phyloP scores from a whole-genome alignment of 30 jellyfish, hydroid and myxozoan species.

The Haliclystus octoradiatus region DNA sequence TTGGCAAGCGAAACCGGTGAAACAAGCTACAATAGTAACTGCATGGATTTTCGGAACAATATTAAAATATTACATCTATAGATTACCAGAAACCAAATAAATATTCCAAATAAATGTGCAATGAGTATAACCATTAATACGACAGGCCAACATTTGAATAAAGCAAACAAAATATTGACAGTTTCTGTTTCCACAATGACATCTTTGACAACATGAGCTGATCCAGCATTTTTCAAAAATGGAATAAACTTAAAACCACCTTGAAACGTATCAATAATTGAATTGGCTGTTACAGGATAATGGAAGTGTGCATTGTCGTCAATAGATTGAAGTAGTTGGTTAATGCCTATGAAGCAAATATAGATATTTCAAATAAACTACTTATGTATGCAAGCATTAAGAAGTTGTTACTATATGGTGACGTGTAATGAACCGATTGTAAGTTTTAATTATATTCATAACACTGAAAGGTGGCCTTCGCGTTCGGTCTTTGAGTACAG shows the following conservation, averaged over 20 bases:
- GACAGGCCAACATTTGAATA: slow-evolving; percentile 59
- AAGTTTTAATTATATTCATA: no score
- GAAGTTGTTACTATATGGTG: no score
- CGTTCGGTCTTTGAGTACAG: no score
- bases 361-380: no score
- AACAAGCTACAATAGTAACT: no score
- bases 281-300: slow-evolving; percentile 30
- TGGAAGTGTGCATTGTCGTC: slow-evolving; percentile 42
- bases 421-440: no score
- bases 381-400: no score
- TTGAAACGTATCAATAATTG: slow-evolving; percentile 18
- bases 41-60: no score
- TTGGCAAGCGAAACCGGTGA: no score
- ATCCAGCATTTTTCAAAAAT: slow-evolving; percentile 38
- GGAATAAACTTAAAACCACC: slow-evolving; percentile 29
- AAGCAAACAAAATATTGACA: slow-evolving; percentile 6
- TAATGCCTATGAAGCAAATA: no score
- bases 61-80: no score
- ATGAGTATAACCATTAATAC: slow-evolving; percentile 30
- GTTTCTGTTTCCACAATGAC: slow-evolving; percentile 19
- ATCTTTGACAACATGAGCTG: slow-evolving; percentile 33
- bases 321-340: neutral
- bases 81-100: slow-evolving; percentile 60
- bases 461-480: no score
- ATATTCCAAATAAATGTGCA: slow-evolving; percentile 34